phyloP scores from a whole-genome alignment of 2,113 vertebrate species.

The Rhinolophus ferrumequinum region DNA sequence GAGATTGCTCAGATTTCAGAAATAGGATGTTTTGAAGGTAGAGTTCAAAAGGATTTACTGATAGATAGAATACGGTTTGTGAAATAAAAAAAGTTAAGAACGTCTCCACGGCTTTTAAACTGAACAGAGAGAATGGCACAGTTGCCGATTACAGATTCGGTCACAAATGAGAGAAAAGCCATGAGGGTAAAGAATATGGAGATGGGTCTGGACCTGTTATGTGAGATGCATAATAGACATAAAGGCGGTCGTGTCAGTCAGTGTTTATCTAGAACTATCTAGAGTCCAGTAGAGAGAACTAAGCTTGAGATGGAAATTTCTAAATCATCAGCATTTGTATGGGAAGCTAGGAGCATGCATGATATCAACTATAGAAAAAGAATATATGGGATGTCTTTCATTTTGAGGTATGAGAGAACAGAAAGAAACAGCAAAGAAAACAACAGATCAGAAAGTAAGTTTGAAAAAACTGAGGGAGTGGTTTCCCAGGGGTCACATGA shows the following conservation, averaged over 20 bases:
- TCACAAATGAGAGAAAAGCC: no score
- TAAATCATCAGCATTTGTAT: background rate
- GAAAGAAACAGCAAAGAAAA: background rate
- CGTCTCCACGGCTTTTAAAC: background rate
- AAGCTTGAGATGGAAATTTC: background rate
- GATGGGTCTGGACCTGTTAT: background rate
- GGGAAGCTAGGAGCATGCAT: background rate
- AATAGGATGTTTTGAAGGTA: background rate
- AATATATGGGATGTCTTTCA: background rate
- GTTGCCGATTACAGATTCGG: background rate
- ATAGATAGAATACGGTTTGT: background rate
- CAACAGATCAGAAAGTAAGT: background rate
- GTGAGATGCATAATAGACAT: background rate
- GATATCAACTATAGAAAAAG: background rate
- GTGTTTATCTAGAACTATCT: background rate
- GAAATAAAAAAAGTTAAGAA: background rate
- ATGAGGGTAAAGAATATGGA: background rate
- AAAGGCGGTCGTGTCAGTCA: no score
- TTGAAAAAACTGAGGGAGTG: background rate
- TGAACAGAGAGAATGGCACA: background rate
- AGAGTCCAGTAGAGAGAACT: background rate
- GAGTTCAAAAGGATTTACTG: background rate
- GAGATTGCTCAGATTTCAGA: background rate
- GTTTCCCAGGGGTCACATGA: background rate
- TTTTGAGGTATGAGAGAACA: background rate